Evolutionary conservation across 1,140 invertebrate genomes (phyloP), one percentile per base, ranked within the genome.

Genomic region (Scylla paramamosain): DNA sequence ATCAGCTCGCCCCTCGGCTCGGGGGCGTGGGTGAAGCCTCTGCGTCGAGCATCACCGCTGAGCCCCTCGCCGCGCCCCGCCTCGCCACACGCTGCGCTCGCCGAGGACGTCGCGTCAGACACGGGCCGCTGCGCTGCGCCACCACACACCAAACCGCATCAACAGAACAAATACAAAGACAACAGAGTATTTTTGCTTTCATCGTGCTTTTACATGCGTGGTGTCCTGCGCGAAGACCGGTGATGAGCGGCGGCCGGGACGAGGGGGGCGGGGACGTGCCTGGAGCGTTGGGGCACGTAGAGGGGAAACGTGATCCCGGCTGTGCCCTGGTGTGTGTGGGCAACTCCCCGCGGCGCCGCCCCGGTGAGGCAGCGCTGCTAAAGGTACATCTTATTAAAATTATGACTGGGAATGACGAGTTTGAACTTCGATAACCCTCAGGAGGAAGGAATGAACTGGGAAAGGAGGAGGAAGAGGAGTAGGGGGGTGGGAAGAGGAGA

Each of bases 381-480:
- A 77, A 77, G 67, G 67, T 77, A 77, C 67, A 77, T 7, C 67
- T 77, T n/a, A 77, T 77, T 77, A 77, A 77, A n/a, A 77, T 77
- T 77, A 77, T 77, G 46, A 89, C 29, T 94, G 93, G 93, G 93
- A 94, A 94, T 94, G 93, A 84, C 77, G 93, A 91, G 93, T 94
- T 94, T 94, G 93, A 94, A 94, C 93, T 94, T 94, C 52, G 93
- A 91, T 83, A 91, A 91, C 88, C 89, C 89, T 83, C 52, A 91
- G 48, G 88, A 90, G 59, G 29, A 77, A 84, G 92, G 48, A n/a
- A 84, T 48, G 83, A 46, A 93, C 67, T n/a, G 31, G 45, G 86
- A 82, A 77, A 89, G 32, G 31, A 32, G 31, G 87, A 89, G 39
- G 31, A 16, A 20, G 87, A 89, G 46, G 12, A 45, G 31, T 0